A percentile compares a stretch with the other conserved stretches of the same genome.
Evolutionary conservation across 2,113 vertebrate genomes (phyloP).

Genomic region (human): DNA sequence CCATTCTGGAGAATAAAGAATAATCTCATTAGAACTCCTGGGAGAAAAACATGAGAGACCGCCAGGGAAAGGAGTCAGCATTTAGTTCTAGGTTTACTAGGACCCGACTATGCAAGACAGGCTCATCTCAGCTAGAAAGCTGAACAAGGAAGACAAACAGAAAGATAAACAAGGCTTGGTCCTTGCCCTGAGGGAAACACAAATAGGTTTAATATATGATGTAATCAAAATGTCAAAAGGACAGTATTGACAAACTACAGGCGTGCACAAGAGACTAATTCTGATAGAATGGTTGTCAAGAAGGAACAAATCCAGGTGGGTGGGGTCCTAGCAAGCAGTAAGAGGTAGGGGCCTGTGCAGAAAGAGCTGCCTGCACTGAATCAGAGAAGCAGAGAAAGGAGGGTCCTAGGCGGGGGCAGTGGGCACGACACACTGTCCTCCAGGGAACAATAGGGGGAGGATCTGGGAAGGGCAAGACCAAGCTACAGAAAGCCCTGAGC

Average conservation of each 20-base stretch:
- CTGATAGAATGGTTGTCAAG: background rate
- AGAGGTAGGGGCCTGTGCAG: background rate
- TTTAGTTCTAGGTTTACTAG: background rate
- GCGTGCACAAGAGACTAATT: background rate
- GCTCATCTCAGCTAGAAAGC: background rate
- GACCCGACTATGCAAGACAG: background rate
- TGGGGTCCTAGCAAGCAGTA: background rate
- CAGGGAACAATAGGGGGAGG: accelerated
- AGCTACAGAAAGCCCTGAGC: background rate
- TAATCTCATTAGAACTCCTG: background rate
- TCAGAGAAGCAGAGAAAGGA: background rate
- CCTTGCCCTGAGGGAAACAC: background rate
- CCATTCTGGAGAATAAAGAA: background rate
- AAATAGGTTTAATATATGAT: background rate
- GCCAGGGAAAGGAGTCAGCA: too few relatives aligned
- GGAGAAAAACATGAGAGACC: background rate
- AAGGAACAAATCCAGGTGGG: background rate
- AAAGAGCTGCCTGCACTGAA: background rate
- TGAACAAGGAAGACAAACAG: background rate
- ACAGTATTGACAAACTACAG: background rate
- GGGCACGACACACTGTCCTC: accelerated
- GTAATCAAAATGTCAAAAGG: background rate
- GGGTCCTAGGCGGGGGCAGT: background rate
- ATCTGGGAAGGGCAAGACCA: too few relatives aligned
- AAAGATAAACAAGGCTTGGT: background rate